These are phyloP conservation scores for Mesocricetus auratus DNA, from an alignment of 2,113 vertebrate genomes.

Conservation along the genomic window DNA sequence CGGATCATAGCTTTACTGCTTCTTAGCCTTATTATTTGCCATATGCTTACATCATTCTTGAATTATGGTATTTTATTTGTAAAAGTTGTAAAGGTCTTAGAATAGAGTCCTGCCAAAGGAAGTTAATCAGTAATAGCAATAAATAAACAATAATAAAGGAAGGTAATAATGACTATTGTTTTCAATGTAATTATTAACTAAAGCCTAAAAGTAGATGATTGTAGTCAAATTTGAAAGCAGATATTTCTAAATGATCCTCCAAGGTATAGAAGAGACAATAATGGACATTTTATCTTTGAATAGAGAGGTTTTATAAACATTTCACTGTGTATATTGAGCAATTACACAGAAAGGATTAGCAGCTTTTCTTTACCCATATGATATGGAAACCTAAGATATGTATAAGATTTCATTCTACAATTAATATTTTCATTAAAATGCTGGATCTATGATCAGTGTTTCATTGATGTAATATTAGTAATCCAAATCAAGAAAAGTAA, in stretches of 20 bases:
- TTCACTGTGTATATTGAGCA: neutral
- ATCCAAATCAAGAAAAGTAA: slow-evolving; percentile 7
- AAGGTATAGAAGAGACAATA: slow-evolving; percentile 24
- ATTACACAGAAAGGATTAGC: slow-evolving; percentile 11
- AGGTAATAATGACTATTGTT: neutral
- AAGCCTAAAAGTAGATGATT: neutral
- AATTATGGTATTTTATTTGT: slow-evolving; percentile 28
- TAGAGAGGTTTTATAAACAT: slow-evolving; percentile 25
- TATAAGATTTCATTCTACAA: slow-evolving; percentile 11
- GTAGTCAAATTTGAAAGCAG: slow-evolving; percentile 27
- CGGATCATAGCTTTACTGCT: neutral
- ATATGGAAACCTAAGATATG: neutral
- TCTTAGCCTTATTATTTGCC: neutral
- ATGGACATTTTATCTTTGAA: neutral
- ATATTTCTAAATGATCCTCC: slow-evolving; percentile 24
- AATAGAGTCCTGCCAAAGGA: neutral
- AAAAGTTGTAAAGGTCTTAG: slow-evolving; percentile 23
- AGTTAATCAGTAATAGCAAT: neutral
- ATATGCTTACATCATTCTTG: neutral
- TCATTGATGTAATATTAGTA: slow-evolving; percentile 30
- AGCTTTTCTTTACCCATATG: neutral
- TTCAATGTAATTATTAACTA: slow-evolving; percentile 25
- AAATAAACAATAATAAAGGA: neutral
- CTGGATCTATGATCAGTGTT: neutral
- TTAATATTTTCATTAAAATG: slow-evolving; percentile 49